Evolutionary conservation across 2,113 vertebrate genomes (phyloP), one percentile per base, ranked within the genome.

Genomic region (Chloebia gouldiae): DNA sequence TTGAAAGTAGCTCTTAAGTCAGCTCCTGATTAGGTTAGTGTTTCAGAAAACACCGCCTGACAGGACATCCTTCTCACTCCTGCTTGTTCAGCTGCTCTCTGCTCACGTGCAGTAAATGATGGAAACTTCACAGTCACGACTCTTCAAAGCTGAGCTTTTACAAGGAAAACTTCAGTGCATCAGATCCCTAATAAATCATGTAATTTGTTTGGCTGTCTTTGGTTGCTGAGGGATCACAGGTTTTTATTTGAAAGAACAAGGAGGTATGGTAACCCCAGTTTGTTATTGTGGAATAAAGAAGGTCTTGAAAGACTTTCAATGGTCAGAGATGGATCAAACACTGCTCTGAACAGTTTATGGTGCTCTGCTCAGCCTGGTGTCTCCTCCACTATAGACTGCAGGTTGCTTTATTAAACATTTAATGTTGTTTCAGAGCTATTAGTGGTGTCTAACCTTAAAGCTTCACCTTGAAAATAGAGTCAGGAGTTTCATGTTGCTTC

Each of bases 1-100:
- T 80, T 31, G 71, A 15, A 77, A 91, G 86, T 7, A 49, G 66
- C 81, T 95, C 42, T 70, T 25, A 50, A 90, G 53, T 81, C 79
- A 17, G 69, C 27, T 76, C 28, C 37, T 88, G 85, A 28, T 87
- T 2, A 59, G 71, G 42, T 72, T 57, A 11, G 90, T 57, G 70
- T 47, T 57, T 50, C 10, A 33, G 78, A 13, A 23, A 23, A 28
- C 78, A 2, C 20, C 5, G 11, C 5, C 40, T 81, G 66, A 18
- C 24, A 1, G 39, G 78, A 7, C 47, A 23, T 50, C 39, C 56
- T 49, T 51, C 79, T 78, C 7, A 22, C 35, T 79, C 1, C n/a
- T 77, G 2, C 40, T n/a, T 22, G 24, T 37, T 37, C 4, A 6
- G n/a, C 21, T 59, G 64, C n/a, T n/a, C 18, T 2, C 1, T 4